phyloP scores from a whole-genome alignment of 1,140 invertebrate genomes.

The Dreissena rostriformis region DNA sequence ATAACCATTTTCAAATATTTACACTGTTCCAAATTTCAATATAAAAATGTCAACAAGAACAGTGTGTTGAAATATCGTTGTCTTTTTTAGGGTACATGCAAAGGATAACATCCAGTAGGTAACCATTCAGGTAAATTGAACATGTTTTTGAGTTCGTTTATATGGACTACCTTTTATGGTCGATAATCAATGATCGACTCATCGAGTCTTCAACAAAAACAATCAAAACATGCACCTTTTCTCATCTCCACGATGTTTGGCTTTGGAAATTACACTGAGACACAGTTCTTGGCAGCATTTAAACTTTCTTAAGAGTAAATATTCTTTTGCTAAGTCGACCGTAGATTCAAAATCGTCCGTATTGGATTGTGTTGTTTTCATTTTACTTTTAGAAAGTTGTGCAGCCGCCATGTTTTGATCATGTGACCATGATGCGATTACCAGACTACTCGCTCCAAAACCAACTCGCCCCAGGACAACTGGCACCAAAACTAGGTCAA shows the following conservation, averaged over 20 bases:
- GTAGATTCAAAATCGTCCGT: slow-evolving; percentile 6
- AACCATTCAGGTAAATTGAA: not conserved
- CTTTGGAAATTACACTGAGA: slow-evolving; percentile 11
- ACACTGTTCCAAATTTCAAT: no score
- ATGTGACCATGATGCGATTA: slow-evolving; percentile 36
- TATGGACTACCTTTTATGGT: not conserved
- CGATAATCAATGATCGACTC: not conserved
- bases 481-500: no score
- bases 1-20: no score
- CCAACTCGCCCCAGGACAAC: no score
- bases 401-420: slow-evolving; percentile 41
- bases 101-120: not conserved
- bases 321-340: slow-evolving; percentile 23
- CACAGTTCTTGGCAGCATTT: slow-evolving; percentile 13
- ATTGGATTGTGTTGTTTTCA: not conserved
- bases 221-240: not conserved
- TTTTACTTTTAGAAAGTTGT: not conserved
- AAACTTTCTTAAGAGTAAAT: slow-evolving; percentile 34
- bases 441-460: no score
- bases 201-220: no score
- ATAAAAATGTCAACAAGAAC: no score
- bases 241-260: slow-evolving; percentile 30
- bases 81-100: not conserved
- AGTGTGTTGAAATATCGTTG: not conserved
- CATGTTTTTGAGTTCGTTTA: not conserved